Evolutionary conservation across 2,113 vertebrate species (phyloP), one percentile per base, ranked within the genome.

Genomic region (Centrocercus urophasianus): DNA sequence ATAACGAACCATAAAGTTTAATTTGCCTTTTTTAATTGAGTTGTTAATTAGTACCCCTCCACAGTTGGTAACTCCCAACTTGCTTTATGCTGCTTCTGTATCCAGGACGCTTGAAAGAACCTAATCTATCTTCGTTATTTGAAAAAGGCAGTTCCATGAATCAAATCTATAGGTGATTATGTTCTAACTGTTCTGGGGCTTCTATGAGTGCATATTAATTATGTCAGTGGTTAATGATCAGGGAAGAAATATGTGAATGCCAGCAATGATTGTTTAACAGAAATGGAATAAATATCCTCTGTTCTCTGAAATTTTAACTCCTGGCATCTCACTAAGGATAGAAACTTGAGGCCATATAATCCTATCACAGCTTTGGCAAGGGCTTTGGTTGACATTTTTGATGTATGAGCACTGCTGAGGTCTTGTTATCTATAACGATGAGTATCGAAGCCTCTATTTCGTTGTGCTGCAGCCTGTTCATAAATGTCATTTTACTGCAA

Each of bases 21-120:
- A 98, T 98, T 98, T 98, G 97, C 97, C 95, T 98, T 98, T 97
- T 98, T 98, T 97, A 98, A 98, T 98, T 98, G 98, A 98, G 98
- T 98, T 98, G 98, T 98, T 98, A 98, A 98, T 98, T 98, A 98
- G 97, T 88, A 95, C 94, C 96, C 96, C 93, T 97, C 95, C 81
- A 91, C 97, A 74, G 69, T 63, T 95, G 93, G 97, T 97, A 97
- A 97, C 96, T 97, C 96, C 93, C 90, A 82, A 90, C 95, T 96
- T 92, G 96, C 94, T 85, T 97, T 96, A 96, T 95, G 96, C 96
- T 95, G 93, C 93, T 95, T 96, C 94, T 97, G 91, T 88, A 96
- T 97, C 94, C 64, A 76, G 96, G 97, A 91, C 95, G 59, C 90
- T 97, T 97, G 79, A 76, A 96, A 91, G 90, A 96, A 96, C 86